These are phyloP conservation scores for Puffinus mauretanicus DNA, from an alignment of 2,113 vertebrate genomes.

Conservation along the genomic window DNA sequence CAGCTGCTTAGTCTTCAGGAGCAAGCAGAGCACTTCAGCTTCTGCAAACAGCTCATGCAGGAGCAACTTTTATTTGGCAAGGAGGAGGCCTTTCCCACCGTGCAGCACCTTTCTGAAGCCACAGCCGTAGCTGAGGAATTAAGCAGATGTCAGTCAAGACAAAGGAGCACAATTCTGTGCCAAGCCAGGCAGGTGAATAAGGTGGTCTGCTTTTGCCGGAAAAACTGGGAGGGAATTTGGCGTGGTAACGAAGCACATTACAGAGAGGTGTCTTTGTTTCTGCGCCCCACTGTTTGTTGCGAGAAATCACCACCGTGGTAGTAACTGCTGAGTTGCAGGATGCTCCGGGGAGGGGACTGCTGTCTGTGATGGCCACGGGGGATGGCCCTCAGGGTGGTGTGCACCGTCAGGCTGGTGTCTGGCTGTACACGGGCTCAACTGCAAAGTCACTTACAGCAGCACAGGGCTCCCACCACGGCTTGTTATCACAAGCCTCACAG, in stretches of 20 bases:
- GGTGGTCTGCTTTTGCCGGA: not conserved
- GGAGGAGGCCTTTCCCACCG: not conserved
- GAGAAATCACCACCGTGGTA: not conserved
- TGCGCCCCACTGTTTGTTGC: accelerated
- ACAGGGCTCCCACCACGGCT: not conserved
- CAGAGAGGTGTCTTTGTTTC: not conserved
- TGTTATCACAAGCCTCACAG: not conserved
- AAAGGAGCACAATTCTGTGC: accelerated
- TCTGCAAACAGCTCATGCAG: not conserved
- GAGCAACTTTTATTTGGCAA: not conserved
- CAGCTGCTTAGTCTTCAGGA: not conserved
- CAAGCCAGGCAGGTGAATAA: not conserved
- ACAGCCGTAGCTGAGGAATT: not conserved
- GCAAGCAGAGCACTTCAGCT: not conserved
- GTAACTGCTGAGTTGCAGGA: accelerated
- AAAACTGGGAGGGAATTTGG: not conserved
- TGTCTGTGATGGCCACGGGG: not conserved
- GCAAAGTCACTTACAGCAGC: not conserved
- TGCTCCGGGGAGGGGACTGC: not conserved
- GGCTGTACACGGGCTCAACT: not conserved
- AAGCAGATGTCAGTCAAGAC: not conserved
- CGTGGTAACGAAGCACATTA: accelerated
- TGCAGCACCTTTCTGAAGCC: not conserved
- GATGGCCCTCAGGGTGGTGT: not conserved
- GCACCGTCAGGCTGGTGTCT: not conserved